These are phyloP conservation scores for chimpanzee (Pan troglodytes) DNA, from an alignment of 2,113 vertebrate species.

Conservation along the genomic window DNA sequence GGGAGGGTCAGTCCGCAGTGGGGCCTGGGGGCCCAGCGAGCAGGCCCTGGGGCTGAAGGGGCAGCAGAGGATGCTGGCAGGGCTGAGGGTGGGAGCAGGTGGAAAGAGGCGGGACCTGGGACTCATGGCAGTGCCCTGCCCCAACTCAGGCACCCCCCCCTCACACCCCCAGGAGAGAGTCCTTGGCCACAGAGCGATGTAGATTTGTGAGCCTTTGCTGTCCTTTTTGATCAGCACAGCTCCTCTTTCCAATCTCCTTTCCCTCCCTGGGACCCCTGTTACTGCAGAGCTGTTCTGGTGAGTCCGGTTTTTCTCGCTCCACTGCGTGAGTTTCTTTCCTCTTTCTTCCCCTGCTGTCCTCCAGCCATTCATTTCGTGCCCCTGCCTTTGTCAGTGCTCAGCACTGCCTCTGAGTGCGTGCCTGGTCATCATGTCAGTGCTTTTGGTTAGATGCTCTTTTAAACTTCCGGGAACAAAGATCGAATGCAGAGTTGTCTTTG, in stretches of 20 bases:
- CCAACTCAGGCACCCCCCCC: neutral
- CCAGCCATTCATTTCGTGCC: neutral
- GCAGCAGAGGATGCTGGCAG: neutral
- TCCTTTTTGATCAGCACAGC: neutral
- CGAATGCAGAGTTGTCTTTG: neutral
- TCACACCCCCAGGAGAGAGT: neutral
- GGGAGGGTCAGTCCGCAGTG: neutral
- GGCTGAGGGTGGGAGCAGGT: neutral
- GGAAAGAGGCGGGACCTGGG: neutral
- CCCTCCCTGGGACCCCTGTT: neutral
- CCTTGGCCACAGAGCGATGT: neutral
- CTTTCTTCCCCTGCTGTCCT: neutral
- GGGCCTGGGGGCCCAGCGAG: too few species aligned
- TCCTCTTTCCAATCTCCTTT: neutral
- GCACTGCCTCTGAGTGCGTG: neutral
- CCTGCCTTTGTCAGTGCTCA: neutral
- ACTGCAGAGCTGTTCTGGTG: neutral
- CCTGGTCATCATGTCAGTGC: neutral
- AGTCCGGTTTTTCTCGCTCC: neutral
- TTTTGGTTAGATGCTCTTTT: neutral
- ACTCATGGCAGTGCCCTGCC: too few species aligned
- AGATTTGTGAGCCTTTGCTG: neutral
- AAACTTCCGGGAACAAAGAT: neutral
- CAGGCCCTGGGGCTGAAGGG: neutral
- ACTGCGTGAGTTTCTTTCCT: neutral